These are phyloP conservation scores for Dryomyza anilis DNA, from an alignment of 2,888 invertebrate species.

Conservation along the genomic window DNA sequence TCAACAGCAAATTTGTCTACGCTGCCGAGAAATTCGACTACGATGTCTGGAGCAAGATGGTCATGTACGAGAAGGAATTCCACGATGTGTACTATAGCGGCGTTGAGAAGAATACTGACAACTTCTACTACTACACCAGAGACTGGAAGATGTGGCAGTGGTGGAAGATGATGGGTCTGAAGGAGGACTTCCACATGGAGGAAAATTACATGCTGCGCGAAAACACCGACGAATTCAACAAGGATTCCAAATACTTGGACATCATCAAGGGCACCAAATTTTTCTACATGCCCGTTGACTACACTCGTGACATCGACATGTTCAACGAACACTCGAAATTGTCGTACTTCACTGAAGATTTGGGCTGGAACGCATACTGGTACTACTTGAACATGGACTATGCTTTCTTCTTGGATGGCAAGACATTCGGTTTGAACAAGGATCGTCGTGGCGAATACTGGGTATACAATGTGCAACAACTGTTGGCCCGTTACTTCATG, in stretches of 20 bases:
- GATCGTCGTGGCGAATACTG: conserved; percentile 70
- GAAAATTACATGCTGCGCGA: conserved; percentile 50
- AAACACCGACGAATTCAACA: conserved; percentile 40
- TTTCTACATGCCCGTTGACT: conserved; percentile 65
- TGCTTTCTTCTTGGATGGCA: conserved; percentile 69
- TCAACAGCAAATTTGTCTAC: conserved; percentile 73
- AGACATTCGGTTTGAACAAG: conserved; percentile 62
- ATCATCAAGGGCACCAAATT: conserved; percentile 40
- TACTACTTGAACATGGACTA: conserved; percentile 68
- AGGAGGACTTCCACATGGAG: conserved; percentile 45
- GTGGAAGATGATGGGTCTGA: conserved; percentile 54
- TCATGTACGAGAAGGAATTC: conserved; percentile 56
- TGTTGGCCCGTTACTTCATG: conserved; percentile 72
- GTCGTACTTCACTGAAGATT: conserved; percentile 73
- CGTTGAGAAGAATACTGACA: conserved; percentile 37
- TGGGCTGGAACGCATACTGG: conserved; percentile 72
- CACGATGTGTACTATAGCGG: conserved; percentile 59
- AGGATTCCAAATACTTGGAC: conserved; percentile 45
- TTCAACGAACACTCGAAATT: conserved; percentile 67
- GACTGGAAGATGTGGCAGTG: conserved; percentile 54
- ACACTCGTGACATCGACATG: conserved; percentile 64
- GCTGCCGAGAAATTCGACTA: conserved; percentile 67
- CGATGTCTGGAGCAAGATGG: conserved; percentile 47
- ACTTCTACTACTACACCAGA: conserved; percentile 47
- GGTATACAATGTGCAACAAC: conserved; percentile 71